Evolutionary conservation across 2,797 vertebrate genomes (phyloP).

Genomic region (Chiloscyllium punctatum): DNA sequence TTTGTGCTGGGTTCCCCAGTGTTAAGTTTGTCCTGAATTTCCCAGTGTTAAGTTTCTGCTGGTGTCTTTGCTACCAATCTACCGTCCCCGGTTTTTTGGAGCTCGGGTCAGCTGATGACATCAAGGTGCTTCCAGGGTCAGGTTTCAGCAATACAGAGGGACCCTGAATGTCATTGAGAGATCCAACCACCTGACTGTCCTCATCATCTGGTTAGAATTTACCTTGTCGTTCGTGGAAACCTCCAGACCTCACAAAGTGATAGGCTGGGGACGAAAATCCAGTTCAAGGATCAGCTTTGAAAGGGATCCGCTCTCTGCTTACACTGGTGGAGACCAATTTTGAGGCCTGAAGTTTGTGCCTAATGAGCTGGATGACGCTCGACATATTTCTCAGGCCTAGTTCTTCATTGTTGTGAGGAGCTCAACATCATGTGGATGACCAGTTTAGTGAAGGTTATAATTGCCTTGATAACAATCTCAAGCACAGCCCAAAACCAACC

Average conservation of each 20-base stretch:
- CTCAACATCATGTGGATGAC: background rate
- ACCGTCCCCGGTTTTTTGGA: background rate
- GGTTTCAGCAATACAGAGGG: background rate
- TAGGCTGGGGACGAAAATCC: background rate
- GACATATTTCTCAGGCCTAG: background rate
- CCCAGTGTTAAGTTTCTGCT: too few species aligned
- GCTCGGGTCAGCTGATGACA: background rate
- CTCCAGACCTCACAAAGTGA: slow-evolving; percentile 11
- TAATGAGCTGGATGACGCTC: background rate
- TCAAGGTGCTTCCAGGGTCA: background rate
- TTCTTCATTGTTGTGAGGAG: background rate
- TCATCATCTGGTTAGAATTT: slow-evolving; percentile 2
- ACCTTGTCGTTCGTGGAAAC: background rate
- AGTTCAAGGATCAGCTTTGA: background rate
- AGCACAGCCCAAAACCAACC: background rate
- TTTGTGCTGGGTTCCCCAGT: too few species aligned
- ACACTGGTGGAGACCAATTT: background rate
- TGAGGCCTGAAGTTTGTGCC: background rate
- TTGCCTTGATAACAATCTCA: background rate
- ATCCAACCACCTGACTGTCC: background rate
- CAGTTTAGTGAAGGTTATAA: background rate
- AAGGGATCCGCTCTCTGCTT: background rate
- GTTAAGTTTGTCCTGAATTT: too few species aligned
- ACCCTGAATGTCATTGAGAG: too few species aligned
- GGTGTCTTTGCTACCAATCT: too few species aligned